A percentile compares a stretch with the other conserved stretches of the same genome.
Conservation (phyloP, 2,888 invertebrate species). For the Caenorhabditis angaria region DNA sequence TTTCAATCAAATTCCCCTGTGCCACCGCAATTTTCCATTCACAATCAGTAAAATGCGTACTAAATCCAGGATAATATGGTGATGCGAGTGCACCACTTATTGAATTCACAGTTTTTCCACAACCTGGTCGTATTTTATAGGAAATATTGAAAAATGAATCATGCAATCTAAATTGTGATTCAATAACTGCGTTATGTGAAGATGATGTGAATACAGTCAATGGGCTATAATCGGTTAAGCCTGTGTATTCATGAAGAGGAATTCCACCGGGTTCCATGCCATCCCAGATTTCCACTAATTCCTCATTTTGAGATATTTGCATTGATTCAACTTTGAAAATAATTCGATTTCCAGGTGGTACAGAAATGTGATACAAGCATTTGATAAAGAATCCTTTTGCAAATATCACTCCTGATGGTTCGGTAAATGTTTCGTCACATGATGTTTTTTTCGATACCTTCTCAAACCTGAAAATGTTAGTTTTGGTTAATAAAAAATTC, state of each 20-base stretch:
- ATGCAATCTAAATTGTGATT: no score
- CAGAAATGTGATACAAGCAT: neutral
- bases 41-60: neutral
- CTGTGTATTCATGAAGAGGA: no score
- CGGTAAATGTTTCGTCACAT: neutral
- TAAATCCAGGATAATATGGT: neutral
- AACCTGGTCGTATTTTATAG: neutral
- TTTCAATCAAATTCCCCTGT: neutral
- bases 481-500: no score
- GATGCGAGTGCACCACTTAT: neutral
- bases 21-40: neutral
- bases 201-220: no score
- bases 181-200: neutral
- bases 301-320: no score
- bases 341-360: neutral
- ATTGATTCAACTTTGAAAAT: neutral
- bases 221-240: no score
- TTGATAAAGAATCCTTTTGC: neutral
- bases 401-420: neutral
- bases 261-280: no score
- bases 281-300: no score
- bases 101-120: neutral
- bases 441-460: neutral
- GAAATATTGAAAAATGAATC: no score
- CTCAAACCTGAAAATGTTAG: neutral